Evolutionary conservation across 1,140 invertebrate species (phyloP).

Genomic region (Linepithema humile): DNA sequence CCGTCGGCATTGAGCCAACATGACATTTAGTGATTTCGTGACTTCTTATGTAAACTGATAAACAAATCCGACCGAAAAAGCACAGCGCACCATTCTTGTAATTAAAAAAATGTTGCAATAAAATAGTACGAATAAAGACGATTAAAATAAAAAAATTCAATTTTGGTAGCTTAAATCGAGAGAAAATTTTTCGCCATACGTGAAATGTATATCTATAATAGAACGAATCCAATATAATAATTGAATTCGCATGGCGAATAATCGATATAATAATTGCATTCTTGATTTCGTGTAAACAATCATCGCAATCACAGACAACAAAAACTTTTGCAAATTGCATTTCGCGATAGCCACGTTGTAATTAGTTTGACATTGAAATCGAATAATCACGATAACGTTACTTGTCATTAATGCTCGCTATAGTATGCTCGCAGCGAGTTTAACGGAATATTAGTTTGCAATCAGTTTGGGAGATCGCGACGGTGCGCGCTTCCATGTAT

Average conservation of each 20-base stretch:
- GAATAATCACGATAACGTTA: slow-evolving; percentile 48
- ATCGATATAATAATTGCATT: background rate
- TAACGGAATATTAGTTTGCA: slow-evolving; percentile 71
- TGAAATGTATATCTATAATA: background rate
- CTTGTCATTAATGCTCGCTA: slow-evolving; percentile 57
- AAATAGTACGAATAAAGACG: background rate
- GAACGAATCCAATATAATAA: background rate
- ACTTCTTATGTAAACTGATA: slow-evolving; percentile 21
- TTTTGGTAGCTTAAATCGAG: background rate
- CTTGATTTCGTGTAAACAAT: background rate
- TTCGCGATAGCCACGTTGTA: background rate
- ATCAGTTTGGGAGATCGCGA: slow-evolving; percentile 69
- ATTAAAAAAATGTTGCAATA: background rate
- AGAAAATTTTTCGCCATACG: background rate
- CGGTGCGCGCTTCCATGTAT: slow-evolving; percentile 59
- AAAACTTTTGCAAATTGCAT: background rate
- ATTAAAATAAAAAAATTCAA: background rate
- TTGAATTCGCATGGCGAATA: no score
- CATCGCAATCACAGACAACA: background rate
- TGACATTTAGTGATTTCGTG: slow-evolving; percentile 16
- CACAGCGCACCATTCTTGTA: background rate
- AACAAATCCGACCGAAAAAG: background rate
- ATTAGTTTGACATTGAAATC: slow-evolving; percentile 58
- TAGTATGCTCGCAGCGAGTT: slow-evolving; percentile 59
- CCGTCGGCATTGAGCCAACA: slow-evolving; percentile 3